These are phyloP conservation scores for Apodemia hepburni DNA, from an alignment of 2,888 invertebrate genomes.

Conservation along the genomic window DNA sequence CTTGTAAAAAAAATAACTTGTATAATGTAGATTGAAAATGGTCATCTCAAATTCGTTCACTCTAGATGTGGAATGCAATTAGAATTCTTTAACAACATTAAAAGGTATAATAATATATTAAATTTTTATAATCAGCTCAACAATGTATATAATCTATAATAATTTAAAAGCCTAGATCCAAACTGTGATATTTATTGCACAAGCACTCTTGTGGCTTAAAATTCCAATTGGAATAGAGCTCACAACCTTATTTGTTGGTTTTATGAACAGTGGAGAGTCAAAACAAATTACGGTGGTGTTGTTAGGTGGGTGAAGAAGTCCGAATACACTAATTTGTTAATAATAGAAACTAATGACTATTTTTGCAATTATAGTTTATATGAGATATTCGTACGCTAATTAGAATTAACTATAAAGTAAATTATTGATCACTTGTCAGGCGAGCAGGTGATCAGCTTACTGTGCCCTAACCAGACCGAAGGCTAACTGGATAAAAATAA, in stretches of 20 bases:
- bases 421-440: slow-evolving; percentile 37
- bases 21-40: slow-evolving; percentile 79
- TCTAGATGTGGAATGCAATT: slow-evolving; percentile 81
- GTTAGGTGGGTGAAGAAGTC: slow-evolving; percentile 52
- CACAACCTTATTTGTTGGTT: slow-evolving; percentile 78
- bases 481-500: slow-evolving; percentile 33
- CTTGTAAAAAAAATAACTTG: slow-evolving; percentile 77
- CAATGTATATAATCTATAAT: slow-evolving; percentile 83
- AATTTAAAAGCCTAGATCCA: slow-evolving; percentile 81
- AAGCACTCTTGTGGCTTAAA: slow-evolving; percentile 80
- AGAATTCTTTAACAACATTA: slow-evolving; percentile 81
- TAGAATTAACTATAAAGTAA: slow-evolving; percentile 10
- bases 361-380: slow-evolving; percentile 4
- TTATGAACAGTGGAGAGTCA: slow-evolving; percentile 57
- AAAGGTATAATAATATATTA: slow-evolving; percentile 82
- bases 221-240: slow-evolving; percentile 78
- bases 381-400: slow-evolving; percentile 11
- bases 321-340: slow-evolving; percentile 8
- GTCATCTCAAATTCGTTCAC: slow-evolving; percentile 80
- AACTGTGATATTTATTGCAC: slow-evolving; percentile 82
- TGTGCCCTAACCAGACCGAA: slow-evolving; percentile 41
- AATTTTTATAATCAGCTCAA: slow-evolving; percentile 82
- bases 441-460: slow-evolving; percentile 44
- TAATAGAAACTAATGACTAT: slow-evolving; percentile 32
- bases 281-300: slow-evolving; percentile 39